Conservation (phyloP, 2,888 invertebrate genomes). For the Nasonovia ribisnigri region DNA sequence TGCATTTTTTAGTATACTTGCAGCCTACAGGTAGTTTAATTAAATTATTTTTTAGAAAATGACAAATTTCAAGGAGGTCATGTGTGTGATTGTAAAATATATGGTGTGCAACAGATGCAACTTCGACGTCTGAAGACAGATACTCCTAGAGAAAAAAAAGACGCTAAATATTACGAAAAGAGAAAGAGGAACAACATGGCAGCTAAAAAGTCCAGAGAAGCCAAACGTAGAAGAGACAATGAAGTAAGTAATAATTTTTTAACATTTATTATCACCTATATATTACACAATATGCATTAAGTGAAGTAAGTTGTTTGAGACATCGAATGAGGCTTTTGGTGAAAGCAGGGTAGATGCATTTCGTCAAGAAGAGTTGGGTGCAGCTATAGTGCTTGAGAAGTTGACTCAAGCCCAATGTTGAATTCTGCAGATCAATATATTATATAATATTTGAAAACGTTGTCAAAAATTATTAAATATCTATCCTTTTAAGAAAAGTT, state of each 20-base stretch:
- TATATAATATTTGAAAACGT: background rate
- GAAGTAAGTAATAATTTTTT: constrained; percentile 16
- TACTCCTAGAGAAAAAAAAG: constrained; percentile 56
- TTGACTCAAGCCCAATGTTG: background rate
- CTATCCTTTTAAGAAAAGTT: background rate
- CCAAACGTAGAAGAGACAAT: constrained; percentile 59
- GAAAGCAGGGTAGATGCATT: background rate
- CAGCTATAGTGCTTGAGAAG: background rate
- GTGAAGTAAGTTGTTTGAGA: background rate
- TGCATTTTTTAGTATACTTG: background rate
- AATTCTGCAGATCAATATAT: background rate
- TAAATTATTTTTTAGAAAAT: constrained; percentile 40
- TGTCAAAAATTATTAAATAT: background rate
- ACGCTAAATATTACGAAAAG: constrained; percentile 59
- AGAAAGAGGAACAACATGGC: constrained; percentile 61
- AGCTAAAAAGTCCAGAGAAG: constrained; percentile 64
- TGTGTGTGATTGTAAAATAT: constrained; percentile 23
- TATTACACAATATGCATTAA: background rate
- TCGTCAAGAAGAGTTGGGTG: background rate
- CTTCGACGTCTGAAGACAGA: constrained; percentile 39
- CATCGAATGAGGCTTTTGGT: too few species aligned
- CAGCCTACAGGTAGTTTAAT: too few species aligned
- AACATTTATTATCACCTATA: background rate
- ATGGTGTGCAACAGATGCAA: background rate
- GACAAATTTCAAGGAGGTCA: background rate